Conservation (phyloP, 2,888 invertebrate species). For the Chalcis sispes region DNA sequence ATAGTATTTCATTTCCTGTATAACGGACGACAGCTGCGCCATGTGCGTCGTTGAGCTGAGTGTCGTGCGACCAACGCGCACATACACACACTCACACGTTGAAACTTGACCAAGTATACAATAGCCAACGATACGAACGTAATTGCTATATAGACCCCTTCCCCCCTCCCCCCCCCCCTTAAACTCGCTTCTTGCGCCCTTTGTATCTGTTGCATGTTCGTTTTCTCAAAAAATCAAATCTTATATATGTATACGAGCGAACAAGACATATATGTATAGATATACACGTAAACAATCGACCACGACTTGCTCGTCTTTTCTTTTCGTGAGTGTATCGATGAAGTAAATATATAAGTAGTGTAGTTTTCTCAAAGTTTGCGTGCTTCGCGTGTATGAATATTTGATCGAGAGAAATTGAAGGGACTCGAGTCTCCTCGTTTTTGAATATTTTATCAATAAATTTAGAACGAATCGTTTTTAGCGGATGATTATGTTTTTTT, state of each 20-base stretch:
- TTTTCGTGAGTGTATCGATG: slow-evolving; percentile 14
- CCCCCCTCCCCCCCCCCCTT: background rate
- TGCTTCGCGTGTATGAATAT: slow-evolving; percentile 46
- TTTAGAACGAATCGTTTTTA: slow-evolving; percentile 8
- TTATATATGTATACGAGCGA: background rate
- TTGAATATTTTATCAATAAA: slow-evolving; percentile 28
- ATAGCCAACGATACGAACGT: slow-evolving; percentile 55
- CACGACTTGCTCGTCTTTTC: background rate
- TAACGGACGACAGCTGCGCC: slow-evolving; percentile 69
- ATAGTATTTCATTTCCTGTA: slow-evolving; percentile 71
- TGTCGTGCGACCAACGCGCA: too few species aligned
- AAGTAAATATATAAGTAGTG: slow-evolving; percentile 2
- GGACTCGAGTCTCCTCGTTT: background rate
- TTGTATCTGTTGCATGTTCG: slow-evolving; percentile 67
- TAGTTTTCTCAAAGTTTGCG: slow-evolving; percentile 40
- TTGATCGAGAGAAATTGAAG: slow-evolving; percentile 32
- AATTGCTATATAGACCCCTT: slow-evolving; percentile 36
- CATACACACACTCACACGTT: too few species aligned
- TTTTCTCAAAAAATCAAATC: too few species aligned
- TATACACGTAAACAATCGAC: slow-evolving; percentile 17
- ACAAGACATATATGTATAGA: background rate
- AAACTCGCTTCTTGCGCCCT: slow-evolving; percentile 31
- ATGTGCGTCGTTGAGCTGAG: slow-evolving; percentile 63
- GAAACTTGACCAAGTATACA: too few species aligned
- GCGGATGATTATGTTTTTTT: too few species aligned